A percentile compares a stretch with the other conserved stretches of the same genome.
These are phyloP conservation scores for Eudemis profundana DNA, from an alignment of 2,888 invertebrate species.

Conservation along the genomic window DNA sequence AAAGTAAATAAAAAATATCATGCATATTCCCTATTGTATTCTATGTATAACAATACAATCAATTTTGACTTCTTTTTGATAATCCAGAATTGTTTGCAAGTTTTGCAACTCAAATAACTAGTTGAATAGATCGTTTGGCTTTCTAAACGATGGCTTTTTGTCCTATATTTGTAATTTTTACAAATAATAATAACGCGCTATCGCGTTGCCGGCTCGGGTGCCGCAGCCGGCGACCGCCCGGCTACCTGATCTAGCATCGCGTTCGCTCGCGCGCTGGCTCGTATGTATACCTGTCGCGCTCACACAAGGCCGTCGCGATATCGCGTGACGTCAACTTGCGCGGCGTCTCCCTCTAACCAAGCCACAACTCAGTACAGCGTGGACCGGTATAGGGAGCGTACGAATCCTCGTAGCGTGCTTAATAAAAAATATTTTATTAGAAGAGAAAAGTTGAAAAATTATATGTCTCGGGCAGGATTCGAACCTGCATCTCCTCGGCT, in stretches of 20 bases:
- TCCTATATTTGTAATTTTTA: not conserved
- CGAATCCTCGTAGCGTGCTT: not conserved
- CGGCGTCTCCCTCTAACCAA: constrained; percentile 4
- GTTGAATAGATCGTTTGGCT: no score
- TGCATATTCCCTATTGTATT: no score
- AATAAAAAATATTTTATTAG: no score
- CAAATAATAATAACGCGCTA: constrained; percentile 13
- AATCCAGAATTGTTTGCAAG: no score
- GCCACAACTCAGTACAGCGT: not conserved
- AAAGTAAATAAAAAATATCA: no score
- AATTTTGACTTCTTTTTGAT: no score
- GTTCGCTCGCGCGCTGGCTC: not conserved
- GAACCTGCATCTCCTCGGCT: no score
- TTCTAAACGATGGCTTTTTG: no score
- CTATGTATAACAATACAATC: no score
- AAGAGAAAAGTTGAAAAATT: no score
- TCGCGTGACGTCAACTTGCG: constrained; percentile 2
- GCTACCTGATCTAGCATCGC: not conserved
- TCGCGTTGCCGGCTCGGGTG: not conserved
- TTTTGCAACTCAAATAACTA: no score
- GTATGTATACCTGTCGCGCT: constrained; percentile 2
- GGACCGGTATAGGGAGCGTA: not conserved
- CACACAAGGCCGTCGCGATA: constrained; percentile 11
- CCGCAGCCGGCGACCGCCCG: not conserved
- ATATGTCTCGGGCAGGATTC: no score